Percentiles rank a stretch among this genome's conserved stretches.
phyloP scores from a whole-genome alignment of 2,888 invertebrate genomes.

The Pyrrhosoma nymphula region DNA sequence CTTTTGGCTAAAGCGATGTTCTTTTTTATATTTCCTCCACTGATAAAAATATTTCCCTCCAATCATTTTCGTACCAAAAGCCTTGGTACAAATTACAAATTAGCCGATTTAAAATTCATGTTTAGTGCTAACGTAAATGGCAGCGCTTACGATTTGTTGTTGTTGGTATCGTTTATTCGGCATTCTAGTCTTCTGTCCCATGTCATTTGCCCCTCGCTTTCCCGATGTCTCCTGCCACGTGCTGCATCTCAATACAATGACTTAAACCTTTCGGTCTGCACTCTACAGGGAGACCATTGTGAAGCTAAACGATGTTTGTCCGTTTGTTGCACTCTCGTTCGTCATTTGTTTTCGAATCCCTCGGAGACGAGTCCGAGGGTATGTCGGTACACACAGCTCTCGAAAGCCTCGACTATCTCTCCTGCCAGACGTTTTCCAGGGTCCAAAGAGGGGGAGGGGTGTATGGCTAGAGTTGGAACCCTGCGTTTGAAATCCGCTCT shows the following conservation, averaged over 20 bases:
- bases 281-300: background rate
- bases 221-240: background rate
- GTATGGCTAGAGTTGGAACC: background rate
- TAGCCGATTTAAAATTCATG: no score
- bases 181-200: no score
- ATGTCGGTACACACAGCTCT: background rate
- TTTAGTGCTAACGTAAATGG: no score
- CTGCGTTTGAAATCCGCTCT: conserved; percentile 12
- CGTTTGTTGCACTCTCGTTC: background rate
- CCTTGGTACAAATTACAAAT: no score
- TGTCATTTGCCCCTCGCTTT: no score
- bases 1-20: no score
- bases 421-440: background rate
- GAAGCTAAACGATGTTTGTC: background rate
- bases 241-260: background rate
- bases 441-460: background rate
- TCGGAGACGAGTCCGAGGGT: background rate
- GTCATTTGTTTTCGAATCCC: background rate
- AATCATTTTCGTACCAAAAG: no score
- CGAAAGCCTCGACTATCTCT: background rate
- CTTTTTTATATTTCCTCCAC: no score
- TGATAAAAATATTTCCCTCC: no score
- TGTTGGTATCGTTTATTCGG: no score
- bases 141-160: no score
- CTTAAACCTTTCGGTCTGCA: background rate